Conservation (phyloP, 2,797 vertebrate genomes). For the Muscicapa striata region DNA sequence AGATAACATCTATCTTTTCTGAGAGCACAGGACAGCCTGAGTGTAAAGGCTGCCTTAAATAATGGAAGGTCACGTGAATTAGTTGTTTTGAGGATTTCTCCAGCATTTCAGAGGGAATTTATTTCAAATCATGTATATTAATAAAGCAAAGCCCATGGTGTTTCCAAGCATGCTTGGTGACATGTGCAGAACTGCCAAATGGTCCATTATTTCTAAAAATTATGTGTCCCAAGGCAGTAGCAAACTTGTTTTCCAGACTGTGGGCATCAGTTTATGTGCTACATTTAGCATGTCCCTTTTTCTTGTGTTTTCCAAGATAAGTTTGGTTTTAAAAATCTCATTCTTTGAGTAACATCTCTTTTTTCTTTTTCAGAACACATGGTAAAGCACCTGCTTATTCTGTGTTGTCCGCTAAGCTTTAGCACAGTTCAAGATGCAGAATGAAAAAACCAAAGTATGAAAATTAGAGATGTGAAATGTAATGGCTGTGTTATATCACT, state of each 20-base stretch:
- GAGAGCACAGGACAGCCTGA: neutral
- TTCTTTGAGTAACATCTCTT: neutral
- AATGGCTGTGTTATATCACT: neutral
- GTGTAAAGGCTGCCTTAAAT: neutral
- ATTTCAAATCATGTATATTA: slow-evolving; percentile 63
- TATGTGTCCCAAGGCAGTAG: slow-evolving; percentile 73
- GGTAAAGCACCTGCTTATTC: neutral
- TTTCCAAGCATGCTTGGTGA: slow-evolving; percentile 62
- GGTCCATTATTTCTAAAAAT: slow-evolving; percentile 80
- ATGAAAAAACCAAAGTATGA: neutral
- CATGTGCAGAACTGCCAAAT: slow-evolving; percentile 76
- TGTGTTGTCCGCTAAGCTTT: neutral
- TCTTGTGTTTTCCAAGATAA: slow-evolving; percentile 33
- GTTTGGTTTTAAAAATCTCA: neutral
- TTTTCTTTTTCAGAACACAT: neutral
- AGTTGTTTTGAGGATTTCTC: slow-evolving; percentile 52
- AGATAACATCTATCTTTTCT: slow-evolving; percentile 11
- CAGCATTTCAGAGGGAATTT: slow-evolving; percentile 51
- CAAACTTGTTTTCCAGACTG: slow-evolving; percentile 72
- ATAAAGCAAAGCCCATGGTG: slow-evolving; percentile 68
- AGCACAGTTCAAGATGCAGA: neutral
- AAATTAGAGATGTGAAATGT: neutral
- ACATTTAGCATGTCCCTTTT: slow-evolving; percentile 14
- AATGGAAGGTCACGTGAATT: slow-evolving; percentile 28
- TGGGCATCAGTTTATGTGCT: slow-evolving; percentile 53